Conservation (phyloP, 2,113 vertebrate species). For the Tenrec ecaudatus region DNA sequence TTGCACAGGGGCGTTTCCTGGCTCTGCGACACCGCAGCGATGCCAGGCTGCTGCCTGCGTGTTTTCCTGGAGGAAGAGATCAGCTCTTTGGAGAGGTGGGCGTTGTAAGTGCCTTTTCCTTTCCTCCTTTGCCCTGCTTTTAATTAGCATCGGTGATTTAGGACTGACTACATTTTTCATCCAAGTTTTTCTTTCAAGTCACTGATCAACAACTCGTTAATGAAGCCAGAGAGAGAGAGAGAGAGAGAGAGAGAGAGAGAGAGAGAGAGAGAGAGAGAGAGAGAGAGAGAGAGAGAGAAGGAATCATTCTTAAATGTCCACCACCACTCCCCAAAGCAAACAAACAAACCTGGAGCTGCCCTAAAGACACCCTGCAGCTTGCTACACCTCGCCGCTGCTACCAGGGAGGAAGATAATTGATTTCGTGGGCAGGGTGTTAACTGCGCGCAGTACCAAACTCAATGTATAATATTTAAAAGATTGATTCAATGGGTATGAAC, state of each 20-base stretch:
- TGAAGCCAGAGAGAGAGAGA: slow-evolving; percentile 63
- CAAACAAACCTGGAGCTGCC: slow-evolving; percentile 62
- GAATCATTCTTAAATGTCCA: slow-evolving; percentile 73
- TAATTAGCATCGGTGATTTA: slow-evolving; percentile 77
- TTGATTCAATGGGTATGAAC: slow-evolving; percentile 42
- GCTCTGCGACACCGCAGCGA: neutral
- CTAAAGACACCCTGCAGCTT: slow-evolving; percentile 61
- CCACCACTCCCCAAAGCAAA: slow-evolving; percentile 66
- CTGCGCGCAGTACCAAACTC: slow-evolving; percentile 37
- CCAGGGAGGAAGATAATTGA: neutral
- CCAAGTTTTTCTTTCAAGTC: slow-evolving; percentile 80
- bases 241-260: slow-evolving; percentile 30
- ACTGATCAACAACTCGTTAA: slow-evolving; percentile 81
- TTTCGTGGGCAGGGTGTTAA: slow-evolving; percentile 26
- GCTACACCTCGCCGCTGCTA: slow-evolving; percentile 1
- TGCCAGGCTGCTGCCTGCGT: neutral
- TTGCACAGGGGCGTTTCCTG: neutral
- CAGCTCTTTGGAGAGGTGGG: neutral
- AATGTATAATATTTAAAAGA: neutral
- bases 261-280: slow-evolving; percentile 54
- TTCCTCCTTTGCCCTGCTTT: slow-evolving; percentile 44
- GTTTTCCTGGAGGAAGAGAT: neutral
- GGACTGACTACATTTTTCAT: slow-evolving; percentile 75
- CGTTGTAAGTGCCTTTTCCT: slow-evolving; percentile 3
- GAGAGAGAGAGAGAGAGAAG: slow-evolving; percentile 41